Base-by-base conservation (phyloP, 2,113 vertebrate genomes). In the Callithrix jacchus region DNA sequence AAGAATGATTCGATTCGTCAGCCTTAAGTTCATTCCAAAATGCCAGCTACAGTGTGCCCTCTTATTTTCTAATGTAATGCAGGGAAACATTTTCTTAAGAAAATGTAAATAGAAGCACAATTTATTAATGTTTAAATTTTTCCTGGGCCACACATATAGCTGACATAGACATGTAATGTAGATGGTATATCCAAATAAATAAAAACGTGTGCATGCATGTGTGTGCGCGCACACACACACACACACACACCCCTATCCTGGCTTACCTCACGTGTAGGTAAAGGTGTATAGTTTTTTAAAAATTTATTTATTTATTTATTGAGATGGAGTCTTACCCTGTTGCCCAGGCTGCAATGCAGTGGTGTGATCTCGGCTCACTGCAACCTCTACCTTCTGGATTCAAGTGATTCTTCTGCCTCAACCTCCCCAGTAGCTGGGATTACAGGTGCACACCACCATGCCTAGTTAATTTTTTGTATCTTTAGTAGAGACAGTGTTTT, bases 71-170 rank as follows among this genome's bases (percentile, higher is more conserved):
- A 30, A 40, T 68, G 58, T 35, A 45, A 12, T 23, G 0, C 35
- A 77, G 35, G 66, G 21, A 92, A 42, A 61, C 40, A 12, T 87
- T 88, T 96, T 89, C 66, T 95, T 81, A 90, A 93, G 83, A 76
- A 54, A 89, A 90, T 73, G 23, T 84, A 94, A 93, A 61, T 30
- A 71, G 49, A 93, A 58, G 32, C 27, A 74, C 40, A 87, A 23
- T n/a, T 37, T 70, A 52, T 76, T 91, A 84, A 77, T 49, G 35
- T 81, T 87, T 76, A 88, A 70, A 11, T n/a, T 49, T 81, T 91
- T 47, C 2, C 8, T 12, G 27, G 71, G 52, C 18, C 35, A 81
- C 27, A 71, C 47, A 37, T 49, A 21, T 27, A 66, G 32, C 2
- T 85, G 54, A 82, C 9, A 74, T 27, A 66, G 30, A 88, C 7